Evolutionary conservation across 1,140 invertebrate species (phyloP).

Genomic region (Pantala flavescens): DNA sequence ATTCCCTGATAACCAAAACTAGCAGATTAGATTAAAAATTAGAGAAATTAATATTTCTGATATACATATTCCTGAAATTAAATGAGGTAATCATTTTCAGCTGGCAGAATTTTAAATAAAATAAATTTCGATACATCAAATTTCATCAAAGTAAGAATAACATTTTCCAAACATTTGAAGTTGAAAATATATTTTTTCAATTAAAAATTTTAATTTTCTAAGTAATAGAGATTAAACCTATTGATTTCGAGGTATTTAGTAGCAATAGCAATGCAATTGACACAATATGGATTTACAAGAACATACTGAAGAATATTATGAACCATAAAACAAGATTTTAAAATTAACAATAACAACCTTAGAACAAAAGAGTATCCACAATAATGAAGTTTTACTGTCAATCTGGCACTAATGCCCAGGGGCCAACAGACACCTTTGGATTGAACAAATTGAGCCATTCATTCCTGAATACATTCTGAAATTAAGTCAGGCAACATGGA

Average conservation of each 20-base stretch:
- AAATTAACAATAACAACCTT: too few relatives aligned
- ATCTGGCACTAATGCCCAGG: constrained; percentile 7
- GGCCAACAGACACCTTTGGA: neutral
- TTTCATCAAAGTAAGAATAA: too few relatives aligned
- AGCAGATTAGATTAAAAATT: too few relatives aligned
- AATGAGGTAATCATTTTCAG: too few relatives aligned
- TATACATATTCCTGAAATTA: too few relatives aligned
- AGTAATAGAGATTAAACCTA: neutral
- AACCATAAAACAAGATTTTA: neutral
- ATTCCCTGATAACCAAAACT: too few relatives aligned
- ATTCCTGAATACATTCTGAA: neutral
- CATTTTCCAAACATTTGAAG: too few relatives aligned
- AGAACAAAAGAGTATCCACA: neutral
- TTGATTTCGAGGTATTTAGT: neutral
- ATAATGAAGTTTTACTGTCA: neutral
- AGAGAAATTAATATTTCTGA: too few relatives aligned
- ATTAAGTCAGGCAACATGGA: neutral
- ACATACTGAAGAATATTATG: neutral
- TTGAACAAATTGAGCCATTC: neutral
- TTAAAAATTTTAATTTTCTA: too few relatives aligned
- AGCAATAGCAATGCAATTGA: neutral
- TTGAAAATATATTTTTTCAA: too few relatives aligned
- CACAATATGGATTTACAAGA: neutral
- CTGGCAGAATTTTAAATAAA: too few relatives aligned
- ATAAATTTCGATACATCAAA: too few relatives aligned